Conservation (phyloP, 2,888 invertebrate species). For the Kryphioiulus occultus region DNA sequence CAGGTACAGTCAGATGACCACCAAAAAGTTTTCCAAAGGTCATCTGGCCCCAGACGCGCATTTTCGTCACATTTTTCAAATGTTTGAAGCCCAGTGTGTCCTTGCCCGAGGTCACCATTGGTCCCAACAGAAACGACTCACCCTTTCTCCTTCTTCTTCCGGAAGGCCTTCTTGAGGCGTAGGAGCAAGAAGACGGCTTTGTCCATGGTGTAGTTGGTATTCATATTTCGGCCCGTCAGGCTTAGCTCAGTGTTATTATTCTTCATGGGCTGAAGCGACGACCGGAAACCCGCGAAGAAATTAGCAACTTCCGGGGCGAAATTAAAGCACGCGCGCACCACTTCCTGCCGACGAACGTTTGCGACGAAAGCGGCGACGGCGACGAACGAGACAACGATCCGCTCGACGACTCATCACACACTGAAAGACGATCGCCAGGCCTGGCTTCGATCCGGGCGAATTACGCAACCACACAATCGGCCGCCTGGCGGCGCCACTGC, state of each 20-base stretch:
- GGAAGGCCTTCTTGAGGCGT: constrained; percentile 87
- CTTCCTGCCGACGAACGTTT: neutral
- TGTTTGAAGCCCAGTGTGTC: no score
- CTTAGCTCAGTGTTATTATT: constrained; percentile 38
- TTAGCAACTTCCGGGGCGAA: neutral
- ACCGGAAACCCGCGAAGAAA: neutral
- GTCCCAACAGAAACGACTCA: constrained; percentile 67
- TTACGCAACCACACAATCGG: neutral
- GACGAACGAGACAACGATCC: neutral
- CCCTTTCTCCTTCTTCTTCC: constrained; percentile 88
- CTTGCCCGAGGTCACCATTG: no score
- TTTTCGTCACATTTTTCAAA: no score
- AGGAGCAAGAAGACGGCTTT: constrained; percentile 86
- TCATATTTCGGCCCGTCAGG: constrained; percentile 32
- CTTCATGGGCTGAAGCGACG: constrained; percentile 6
- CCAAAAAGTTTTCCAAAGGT: no score
- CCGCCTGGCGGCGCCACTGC: no score
- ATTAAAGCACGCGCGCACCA: neutral
- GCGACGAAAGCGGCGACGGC: neutral
- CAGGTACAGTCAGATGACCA: no score
- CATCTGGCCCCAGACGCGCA: no score
- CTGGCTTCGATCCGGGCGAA: neutral
- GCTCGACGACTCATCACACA: neutral
- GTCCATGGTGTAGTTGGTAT: constrained; percentile 72
- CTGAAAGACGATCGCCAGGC: neutral